Conservation (phyloP, 2,113 vertebrate species). For the Hippocampus mohnikei region DNA sequence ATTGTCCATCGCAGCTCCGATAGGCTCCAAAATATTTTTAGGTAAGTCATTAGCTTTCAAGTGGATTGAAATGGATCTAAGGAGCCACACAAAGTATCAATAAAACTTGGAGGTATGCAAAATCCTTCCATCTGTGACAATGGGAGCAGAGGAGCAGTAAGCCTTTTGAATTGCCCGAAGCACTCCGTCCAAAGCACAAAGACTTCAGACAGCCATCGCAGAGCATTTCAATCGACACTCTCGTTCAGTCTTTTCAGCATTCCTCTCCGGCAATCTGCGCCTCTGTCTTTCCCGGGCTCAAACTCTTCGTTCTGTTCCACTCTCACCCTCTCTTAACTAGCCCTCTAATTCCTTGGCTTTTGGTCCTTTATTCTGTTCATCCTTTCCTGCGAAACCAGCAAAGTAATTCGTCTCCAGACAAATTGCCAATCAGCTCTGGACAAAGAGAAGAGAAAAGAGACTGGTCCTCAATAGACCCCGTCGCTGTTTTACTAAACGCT, state of each 20-base stretch:
- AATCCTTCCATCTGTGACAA: slow-evolving; percentile 35
- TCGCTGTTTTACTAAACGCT: slow-evolving; percentile 68
- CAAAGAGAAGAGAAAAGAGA: slow-evolving; percentile 63
- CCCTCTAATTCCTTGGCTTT: slow-evolving; percentile 61
- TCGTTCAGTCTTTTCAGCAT: slow-evolving; percentile 46
- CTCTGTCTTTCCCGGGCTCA: slow-evolving; percentile 32
- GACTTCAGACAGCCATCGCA: slow-evolving; percentile 43
- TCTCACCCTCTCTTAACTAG: slow-evolving; percentile 52
- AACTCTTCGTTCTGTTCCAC: slow-evolving; percentile 16
- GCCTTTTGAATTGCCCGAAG: slow-evolving; percentile 58
- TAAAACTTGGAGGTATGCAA: slow-evolving; percentile 33
- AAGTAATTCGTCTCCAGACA: slow-evolving; percentile 68
- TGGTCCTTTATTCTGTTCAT: slow-evolving; percentile 58
- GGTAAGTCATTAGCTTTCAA: slow-evolving; percentile 36
- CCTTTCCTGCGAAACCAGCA: slow-evolving; percentile 60
- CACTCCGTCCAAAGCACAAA: slow-evolving; percentile 29
- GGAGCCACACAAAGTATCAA: slow-evolving; percentile 24
- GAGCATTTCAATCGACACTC: slow-evolving; percentile 46
- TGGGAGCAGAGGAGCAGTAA: slow-evolving; percentile 36
- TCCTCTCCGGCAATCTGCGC: slow-evolving; percentile 23
- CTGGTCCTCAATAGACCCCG: slow-evolving; percentile 59
- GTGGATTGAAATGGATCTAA: slow-evolving; percentile 21
- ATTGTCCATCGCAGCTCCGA: background rate
- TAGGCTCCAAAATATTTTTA: slow-evolving; percentile 14
- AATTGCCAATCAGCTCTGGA: slow-evolving; percentile 70